phyloP scores from a whole-genome alignment of 2,113 vertebrate genomes.

The Cyanoderma ruficeps region DNA sequence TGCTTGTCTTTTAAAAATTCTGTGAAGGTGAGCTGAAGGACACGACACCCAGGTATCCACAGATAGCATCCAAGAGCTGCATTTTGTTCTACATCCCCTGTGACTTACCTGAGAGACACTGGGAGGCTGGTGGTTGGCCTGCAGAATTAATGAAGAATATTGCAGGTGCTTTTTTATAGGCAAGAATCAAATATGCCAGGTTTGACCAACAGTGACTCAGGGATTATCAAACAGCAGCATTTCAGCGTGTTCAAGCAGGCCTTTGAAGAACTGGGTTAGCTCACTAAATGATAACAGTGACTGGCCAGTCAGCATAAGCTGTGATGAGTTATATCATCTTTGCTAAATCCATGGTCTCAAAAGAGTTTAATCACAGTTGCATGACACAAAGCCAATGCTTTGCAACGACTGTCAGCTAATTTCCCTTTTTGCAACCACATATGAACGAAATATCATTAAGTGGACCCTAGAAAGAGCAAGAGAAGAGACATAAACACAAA shows the following conservation, averaged over 20 bases:
- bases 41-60: not conserved
- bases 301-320: not conserved
- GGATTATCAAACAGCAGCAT: not conserved
- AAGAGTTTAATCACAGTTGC: conserved; percentile 13
- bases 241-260: not conserved
- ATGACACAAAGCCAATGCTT: conserved; percentile 4
- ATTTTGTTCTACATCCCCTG: not conserved
- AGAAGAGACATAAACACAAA: not conserved
- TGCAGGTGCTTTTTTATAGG: not conserved
- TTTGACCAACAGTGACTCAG: not conserved
- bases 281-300: not conserved
- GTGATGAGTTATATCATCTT: not conserved
- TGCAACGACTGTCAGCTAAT: not conserved
- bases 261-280: not conserved
- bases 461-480: not conserved
- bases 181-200: not conserved
- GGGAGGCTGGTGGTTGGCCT: not conserved
- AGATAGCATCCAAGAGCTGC: not conserved
- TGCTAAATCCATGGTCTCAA: not conserved
- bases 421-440: not conserved
- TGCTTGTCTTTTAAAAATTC: not conserved
- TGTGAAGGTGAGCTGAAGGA: not conserved
- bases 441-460: not conserved
- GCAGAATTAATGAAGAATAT: not conserved
- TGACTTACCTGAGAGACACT: not conserved